These are phyloP conservation scores for Paedocypris micromegethes DNA, from an alignment of 2,797 vertebrate genomes.

Conservation along the genomic window DNA sequence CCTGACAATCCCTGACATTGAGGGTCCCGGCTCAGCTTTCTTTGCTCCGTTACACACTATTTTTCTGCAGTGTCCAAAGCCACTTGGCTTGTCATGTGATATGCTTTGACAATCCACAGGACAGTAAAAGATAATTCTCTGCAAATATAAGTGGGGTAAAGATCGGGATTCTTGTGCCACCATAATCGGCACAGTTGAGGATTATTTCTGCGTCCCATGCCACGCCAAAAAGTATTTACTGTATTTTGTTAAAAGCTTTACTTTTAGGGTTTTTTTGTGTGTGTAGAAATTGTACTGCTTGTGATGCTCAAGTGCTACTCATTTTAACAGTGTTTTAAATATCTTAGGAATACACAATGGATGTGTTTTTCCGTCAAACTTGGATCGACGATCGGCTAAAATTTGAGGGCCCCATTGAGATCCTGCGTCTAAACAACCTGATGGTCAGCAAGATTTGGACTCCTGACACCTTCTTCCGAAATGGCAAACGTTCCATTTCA, in stretches of 20 bases:
- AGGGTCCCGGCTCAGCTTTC: slow-evolving; percentile 56
- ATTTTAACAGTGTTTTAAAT: not conserved
- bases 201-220: too few species aligned
- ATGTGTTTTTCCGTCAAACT: slow-evolving; percentile 78
- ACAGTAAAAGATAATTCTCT: slow-evolving; percentile 48
- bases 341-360: slow-evolving; percentile 78
- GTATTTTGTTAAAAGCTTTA: too few species aligned
- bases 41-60: slow-evolving; percentile 54
- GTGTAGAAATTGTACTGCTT: too few species aligned
- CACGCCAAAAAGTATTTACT: too few species aligned
- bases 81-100: slow-evolving; percentile 54
- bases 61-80: slow-evolving; percentile 53
- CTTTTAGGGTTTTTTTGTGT: too few species aligned
- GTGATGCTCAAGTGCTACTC: too few species aligned
- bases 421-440: slow-evolving; percentile 78
- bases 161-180: too few species aligned
- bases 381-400: slow-evolving; percentile 76
- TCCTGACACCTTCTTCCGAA: slow-evolving; percentile 80
- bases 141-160: slow-evolving; percentile 19
- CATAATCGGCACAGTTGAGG: too few species aligned
- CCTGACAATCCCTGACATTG: slow-evolving; percentile 65
- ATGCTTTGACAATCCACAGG: slow-evolving; percentile 46
- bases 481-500: slow-evolving; percentile 79
- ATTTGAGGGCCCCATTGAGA: slow-evolving; percentile 78
- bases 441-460: slow-evolving; percentile 86